Evolutionary conservation across 2,888 invertebrate species (phyloP).

Genomic region (Apotomis turbidana): DNA sequence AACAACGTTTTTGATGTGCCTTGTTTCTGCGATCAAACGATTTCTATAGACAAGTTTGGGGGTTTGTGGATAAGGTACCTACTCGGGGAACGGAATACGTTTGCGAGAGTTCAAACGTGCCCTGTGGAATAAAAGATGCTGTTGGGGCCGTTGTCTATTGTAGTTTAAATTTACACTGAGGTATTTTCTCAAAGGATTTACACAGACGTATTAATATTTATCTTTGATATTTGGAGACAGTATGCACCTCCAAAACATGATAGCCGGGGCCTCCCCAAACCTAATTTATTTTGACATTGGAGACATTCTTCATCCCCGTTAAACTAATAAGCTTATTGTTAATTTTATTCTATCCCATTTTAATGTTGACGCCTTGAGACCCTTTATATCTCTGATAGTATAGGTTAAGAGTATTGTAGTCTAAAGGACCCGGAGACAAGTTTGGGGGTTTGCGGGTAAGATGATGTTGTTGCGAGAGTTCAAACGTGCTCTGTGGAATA

Average conservation of each 20-base stretch:
- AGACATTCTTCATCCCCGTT: too few relatives aligned
- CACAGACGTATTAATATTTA: too few relatives aligned
- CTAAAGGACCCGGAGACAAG: neutral
- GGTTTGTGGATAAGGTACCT: neutral
- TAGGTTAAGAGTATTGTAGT: too few relatives aligned
- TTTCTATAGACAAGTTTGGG: neutral
- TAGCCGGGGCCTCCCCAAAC: too few relatives aligned
- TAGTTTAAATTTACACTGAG: neutral
- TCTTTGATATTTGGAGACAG: too few relatives aligned
- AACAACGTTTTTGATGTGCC: constrained; percentile 19
- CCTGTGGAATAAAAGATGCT: neutral
- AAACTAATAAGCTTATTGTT: too few relatives aligned
- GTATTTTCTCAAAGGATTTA: neutral
- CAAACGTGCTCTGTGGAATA: too few relatives aligned
- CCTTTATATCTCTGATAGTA: too few relatives aligned
- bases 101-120: neutral
- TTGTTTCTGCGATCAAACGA: constrained; percentile 17
- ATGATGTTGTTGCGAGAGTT: neutral
- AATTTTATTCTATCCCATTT: too few relatives aligned
- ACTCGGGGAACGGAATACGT: neutral
- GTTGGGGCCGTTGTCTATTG: neutral
- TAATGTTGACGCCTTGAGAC: too few relatives aligned
- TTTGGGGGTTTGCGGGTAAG: neutral
- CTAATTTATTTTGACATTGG: too few relatives aligned
- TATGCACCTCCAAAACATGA: too few relatives aligned